These are phyloP conservation scores for Podiceps cristatus DNA, from an alignment of 2,113 vertebrate genomes.

Conservation along the genomic window DNA sequence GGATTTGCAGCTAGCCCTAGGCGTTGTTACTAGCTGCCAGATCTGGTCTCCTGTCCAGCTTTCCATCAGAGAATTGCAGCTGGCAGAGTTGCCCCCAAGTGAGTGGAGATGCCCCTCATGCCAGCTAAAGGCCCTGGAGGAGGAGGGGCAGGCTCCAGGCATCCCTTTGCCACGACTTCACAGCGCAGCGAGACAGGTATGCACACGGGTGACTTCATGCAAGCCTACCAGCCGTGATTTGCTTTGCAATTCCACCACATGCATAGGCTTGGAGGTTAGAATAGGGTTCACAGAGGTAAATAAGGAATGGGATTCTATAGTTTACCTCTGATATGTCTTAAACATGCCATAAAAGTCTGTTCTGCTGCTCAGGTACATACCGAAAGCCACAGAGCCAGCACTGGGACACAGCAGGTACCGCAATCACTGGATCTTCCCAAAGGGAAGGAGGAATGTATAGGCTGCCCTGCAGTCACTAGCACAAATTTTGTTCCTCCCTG, in stretches of 20 bases:
- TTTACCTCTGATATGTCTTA: not conserved
- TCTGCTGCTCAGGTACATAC: not conserved
- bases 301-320: not conserved
- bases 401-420: not conserved
- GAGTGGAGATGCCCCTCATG: not conserved
- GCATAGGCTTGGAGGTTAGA: not conserved
- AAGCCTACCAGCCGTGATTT: not conserved
- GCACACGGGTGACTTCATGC: not conserved
- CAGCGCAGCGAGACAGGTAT: not conserved
- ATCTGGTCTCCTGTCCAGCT: not conserved
- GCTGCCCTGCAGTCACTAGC: not conserved
- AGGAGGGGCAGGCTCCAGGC: not conserved
- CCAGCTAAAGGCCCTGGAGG: not conserved
- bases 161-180: not conserved
- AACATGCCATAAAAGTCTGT: not conserved
- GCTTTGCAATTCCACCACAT: not conserved
- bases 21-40: not conserved
- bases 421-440: not conserved
- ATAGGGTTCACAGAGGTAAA: not conserved
- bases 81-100: not conserved
- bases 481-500: not conserved
- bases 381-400: not conserved
- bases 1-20: not conserved
- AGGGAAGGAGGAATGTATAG: not conserved
- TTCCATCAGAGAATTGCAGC: not conserved